These are phyloP conservation scores for Calidris pugnax DNA, from an alignment of 2,113 vertebrate species.

Conservation along the genomic window DNA sequence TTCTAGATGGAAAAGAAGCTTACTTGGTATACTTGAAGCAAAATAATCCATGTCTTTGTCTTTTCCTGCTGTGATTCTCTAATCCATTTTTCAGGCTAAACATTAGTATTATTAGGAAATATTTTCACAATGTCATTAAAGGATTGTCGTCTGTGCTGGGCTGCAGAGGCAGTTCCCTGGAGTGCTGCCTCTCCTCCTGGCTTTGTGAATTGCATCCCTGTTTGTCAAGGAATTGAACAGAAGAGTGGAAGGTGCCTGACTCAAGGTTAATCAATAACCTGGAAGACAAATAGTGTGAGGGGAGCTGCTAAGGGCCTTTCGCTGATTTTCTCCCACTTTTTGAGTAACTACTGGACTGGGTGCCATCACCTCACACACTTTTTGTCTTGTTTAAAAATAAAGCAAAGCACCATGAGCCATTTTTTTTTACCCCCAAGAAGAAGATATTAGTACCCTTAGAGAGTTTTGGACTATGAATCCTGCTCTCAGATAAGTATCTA, in stretches of 20 bases:
- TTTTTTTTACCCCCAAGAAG: background rate
- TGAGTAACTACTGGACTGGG: background rate
- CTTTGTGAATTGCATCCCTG: background rate
- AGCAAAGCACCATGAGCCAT: background rate
- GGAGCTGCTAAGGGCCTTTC: background rate
- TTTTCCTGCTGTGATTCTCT: background rate
- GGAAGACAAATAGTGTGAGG: background rate
- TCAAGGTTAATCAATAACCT: background rate
- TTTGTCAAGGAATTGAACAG: background rate
- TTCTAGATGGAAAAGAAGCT: background rate
- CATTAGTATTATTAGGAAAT: background rate
- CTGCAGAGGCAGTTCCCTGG: background rate
- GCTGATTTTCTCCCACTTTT: background rate
- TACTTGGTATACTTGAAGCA: background rate
- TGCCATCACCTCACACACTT: background rate
- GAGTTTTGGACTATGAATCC: background rate
- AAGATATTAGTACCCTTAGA: background rate
- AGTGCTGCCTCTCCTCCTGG: background rate
- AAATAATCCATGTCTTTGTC: background rate
- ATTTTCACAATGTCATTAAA: background rate
- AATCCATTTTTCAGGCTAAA: background rate
- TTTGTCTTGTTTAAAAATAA: background rate
- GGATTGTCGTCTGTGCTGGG: background rate
- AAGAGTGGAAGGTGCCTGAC: background rate
- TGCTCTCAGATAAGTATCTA: background rate